These are phyloP conservation scores for Heliconius hortense DNA, from an alignment of 2,888 invertebrate genomes.

Conservation along the genomic window DNA sequence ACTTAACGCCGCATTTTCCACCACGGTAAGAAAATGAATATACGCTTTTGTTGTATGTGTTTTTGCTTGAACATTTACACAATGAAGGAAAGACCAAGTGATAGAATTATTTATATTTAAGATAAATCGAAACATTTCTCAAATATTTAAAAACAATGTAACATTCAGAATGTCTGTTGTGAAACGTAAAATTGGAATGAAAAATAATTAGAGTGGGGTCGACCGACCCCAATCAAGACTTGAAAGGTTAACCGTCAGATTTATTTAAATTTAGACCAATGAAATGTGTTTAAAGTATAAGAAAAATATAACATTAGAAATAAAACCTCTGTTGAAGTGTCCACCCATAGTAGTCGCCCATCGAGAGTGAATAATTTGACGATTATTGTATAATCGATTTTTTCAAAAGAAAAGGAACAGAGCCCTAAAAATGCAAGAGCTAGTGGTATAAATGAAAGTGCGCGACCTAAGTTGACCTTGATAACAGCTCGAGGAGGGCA, in stretches of 20 bases:
- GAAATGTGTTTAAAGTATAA: background rate
- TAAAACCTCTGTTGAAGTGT: background rate
- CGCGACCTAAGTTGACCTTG: background rate
- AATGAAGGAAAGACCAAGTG: background rate
- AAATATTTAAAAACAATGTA: background rate
- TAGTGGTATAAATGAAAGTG: background rate
- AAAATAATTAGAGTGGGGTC: conserved; percentile 26
- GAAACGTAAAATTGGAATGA: conserved; percentile 18
- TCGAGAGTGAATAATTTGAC: too few species aligned
- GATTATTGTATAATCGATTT: too few species aligned
- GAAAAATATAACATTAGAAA: background rate
- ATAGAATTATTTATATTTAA: background rate
- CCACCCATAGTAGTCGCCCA: too few species aligned
- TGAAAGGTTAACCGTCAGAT: conserved; percentile 18
- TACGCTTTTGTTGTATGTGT: background rate
- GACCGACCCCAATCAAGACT: conserved; percentile 21
- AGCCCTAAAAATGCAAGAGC: background rate
- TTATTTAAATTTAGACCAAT: conserved; percentile 22
- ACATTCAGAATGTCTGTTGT: conserved; percentile 1
- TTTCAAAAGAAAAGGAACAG: too few species aligned
- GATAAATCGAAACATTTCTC: background rate
- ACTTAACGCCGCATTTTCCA: too few species aligned
- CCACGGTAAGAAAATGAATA: too few species aligned
- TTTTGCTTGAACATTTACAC: too few species aligned
- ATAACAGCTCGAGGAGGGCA: background rate